A percentile compares a stretch with the other conserved stretches of the same genome.
Conservation (phyloP, 2,888 invertebrate genomes). For the Physocephala rufipes region DNA sequence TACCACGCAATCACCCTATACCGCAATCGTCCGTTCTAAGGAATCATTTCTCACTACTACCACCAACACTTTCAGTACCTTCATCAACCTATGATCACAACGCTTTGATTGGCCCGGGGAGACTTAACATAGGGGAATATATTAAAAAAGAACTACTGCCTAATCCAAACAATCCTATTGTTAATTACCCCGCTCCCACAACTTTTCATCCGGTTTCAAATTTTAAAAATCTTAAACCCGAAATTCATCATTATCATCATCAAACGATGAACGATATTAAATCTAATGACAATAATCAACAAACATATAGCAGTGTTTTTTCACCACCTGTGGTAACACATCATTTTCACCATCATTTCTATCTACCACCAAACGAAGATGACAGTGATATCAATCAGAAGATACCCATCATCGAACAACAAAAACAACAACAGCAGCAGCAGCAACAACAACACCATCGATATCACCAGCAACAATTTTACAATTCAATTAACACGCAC, state of each 20-base stretch:
- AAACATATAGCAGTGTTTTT: constrained; percentile 31
- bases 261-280: constrained; percentile 22
- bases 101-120: constrained; percentile 41
- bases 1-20: no score
- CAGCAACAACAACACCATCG: constrained; percentile 24
- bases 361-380: constrained; percentile 50
- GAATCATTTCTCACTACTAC: constrained; percentile 51
- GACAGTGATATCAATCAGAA: constrained; percentile 34
- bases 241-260: constrained; percentile 42
- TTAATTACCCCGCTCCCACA: constrained; percentile 51
- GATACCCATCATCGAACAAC: background rate
- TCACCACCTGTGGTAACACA: constrained; percentile 54
- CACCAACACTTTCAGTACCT: constrained; percentile 40
- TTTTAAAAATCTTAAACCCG: constrained; percentile 51
- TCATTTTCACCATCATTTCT: constrained; percentile 66
- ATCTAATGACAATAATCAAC: constrained; percentile 10
- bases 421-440: constrained; percentile 32
- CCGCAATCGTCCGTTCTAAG: constrained; percentile 56
- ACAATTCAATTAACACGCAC: constrained; percentile 11
- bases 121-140: constrained; percentile 63
- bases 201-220: constrained; percentile 60
- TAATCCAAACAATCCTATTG: constrained; percentile 48
- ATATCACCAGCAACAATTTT: constrained; percentile 10
- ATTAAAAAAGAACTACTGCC: constrained; percentile 54
- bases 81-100: no score